These are phyloP conservation scores for Mesoligia furuncula DNA, from an alignment of 2,888 invertebrate genomes.

Conservation along the genomic window DNA sequence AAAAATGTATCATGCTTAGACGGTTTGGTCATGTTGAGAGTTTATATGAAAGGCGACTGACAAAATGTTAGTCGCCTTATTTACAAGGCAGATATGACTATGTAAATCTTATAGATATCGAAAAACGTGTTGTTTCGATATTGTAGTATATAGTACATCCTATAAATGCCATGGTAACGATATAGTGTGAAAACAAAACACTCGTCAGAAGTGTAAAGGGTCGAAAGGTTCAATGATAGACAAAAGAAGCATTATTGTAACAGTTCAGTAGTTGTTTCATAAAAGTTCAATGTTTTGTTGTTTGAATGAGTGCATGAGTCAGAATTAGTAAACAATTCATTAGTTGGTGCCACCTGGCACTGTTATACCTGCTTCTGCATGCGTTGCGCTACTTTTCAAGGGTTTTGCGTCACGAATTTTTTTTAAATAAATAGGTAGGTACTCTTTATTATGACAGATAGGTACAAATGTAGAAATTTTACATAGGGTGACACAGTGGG, in stretches of 20 bases:
- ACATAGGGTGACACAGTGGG: not conserved
- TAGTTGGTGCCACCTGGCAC: slow-evolving; percentile 38
- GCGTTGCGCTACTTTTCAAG: not conserved
- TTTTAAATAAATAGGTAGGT: not conserved
- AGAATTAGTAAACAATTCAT: slow-evolving; percentile 35
- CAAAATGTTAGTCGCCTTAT: not conserved
- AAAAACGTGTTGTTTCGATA: not conserved
- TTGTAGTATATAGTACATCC: not conserved
- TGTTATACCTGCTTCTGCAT: slow-evolving; percentile 7
- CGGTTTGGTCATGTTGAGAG: not conserved
- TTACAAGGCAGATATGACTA: not conserved
- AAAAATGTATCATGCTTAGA: not conserved
- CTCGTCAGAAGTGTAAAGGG: not conserved
- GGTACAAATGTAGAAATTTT: too few species aligned
- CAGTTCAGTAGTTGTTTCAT: slow-evolving; percentile 16
- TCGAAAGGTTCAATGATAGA: not conserved
- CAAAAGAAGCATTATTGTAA: not conserved
- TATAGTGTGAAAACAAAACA: not conserved
- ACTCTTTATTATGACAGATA: not conserved
- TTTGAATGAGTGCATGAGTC: slow-evolving; percentile 26
- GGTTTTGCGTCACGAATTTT: not conserved
- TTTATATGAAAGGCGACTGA: not conserved
- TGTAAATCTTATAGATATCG: not conserved
- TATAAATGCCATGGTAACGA: not conserved
- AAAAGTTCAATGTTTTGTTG: slow-evolving; percentile 32